phyloP scores from a whole-genome alignment of 2,888 invertebrate species.

The Rhyacophila evoluta region DNA sequence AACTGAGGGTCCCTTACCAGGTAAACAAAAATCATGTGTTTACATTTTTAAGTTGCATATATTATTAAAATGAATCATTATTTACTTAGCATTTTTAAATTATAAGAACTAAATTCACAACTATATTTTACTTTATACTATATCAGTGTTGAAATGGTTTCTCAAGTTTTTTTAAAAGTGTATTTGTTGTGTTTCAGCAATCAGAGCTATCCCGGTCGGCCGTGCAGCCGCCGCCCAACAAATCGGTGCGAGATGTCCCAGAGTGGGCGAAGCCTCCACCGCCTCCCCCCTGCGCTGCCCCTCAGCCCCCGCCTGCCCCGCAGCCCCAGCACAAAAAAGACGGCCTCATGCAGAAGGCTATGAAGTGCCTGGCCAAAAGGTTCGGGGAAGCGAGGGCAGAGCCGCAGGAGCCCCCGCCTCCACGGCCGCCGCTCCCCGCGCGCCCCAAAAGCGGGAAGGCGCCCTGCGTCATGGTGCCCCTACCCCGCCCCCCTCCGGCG shows the following conservation, averaged over 20 bases:
- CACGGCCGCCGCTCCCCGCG: conserved; percentile 46
- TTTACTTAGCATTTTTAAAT: no score
- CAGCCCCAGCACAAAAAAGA: conserved; percentile 63
- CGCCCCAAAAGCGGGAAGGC: conserved; percentile 52
- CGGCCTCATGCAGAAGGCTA: conserved; percentile 69
- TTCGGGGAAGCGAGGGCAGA: conserved; percentile 62
- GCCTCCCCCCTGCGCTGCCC: conserved; percentile 57
- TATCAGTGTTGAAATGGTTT: no score
- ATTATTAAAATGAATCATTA: no score
- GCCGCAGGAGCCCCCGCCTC: conserved; percentile 53
- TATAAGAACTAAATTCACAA: no score
- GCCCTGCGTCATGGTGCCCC: conserved; percentile 45
- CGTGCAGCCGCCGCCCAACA: conserved; percentile 76
- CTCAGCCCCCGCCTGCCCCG: conserved; percentile 56
- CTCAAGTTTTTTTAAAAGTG: background rate
- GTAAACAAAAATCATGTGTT: no score
- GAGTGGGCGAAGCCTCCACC: conserved; percentile 63
- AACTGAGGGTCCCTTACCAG: conserved; percentile 75
- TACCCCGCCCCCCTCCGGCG: conserved; percentile 46
- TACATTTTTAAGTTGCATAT: no score
- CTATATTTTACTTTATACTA: no score
- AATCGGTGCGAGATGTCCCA: conserved; percentile 77
- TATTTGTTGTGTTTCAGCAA: conserved; percentile 66
- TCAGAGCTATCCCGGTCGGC: conserved; percentile 77
- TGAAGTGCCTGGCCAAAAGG: conserved; percentile 64